Evolutionary conservation across 2,888 invertebrate genomes (phyloP), one percentile per base, ranked within the genome.

Genomic region (Ernsta delagoae): DNA sequence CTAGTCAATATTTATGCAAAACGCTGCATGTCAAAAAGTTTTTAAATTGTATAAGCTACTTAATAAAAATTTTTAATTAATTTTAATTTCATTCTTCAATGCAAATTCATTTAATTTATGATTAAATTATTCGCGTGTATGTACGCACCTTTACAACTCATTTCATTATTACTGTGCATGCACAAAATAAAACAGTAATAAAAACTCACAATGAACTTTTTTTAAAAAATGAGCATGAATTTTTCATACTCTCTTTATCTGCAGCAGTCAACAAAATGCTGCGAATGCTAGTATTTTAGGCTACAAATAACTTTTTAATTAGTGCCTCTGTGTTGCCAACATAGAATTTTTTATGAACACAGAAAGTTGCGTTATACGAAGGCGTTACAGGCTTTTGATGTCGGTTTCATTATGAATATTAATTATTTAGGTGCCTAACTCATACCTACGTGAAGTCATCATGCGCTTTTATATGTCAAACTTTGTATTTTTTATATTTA

Each of bases 61-160:
- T 9, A 8, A n/a, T n/a, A n/a, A n/a, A n/a, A 9, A 43, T 43
- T 48, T 65, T 67, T 65, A 48, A 16, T 50, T 8, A 50, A 50
- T 65, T 57, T 59, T 66, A 50, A 68, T 68, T 59, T 39, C 39
- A 6, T 39, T 39, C 41, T 41, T 31, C 16, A 63, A 63, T 16
- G 59, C 31, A n/a, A 68, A 7, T 57, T 34, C 7, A 56, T 62
- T 68, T 59, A 68, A 68, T 63, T 57, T 41, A 62, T n/a, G 24
- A 62, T 50, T 57, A 59, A 69, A 45, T 41, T 63, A 63, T 63
- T 69, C 69, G 34, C 54, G 24, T 34, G 59, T 68, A n/a, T 68
- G 63, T 53, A 69, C 63, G 63, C 69, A 69, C 69, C 69, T 69
- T 69, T 69, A 69, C 69, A 69, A 50, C 69, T 69, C 69, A 69